These are phyloP conservation scores for Eptesicus fuscus DNA, from an alignment of 2,113 vertebrate genomes.

Conservation along the genomic window DNA sequence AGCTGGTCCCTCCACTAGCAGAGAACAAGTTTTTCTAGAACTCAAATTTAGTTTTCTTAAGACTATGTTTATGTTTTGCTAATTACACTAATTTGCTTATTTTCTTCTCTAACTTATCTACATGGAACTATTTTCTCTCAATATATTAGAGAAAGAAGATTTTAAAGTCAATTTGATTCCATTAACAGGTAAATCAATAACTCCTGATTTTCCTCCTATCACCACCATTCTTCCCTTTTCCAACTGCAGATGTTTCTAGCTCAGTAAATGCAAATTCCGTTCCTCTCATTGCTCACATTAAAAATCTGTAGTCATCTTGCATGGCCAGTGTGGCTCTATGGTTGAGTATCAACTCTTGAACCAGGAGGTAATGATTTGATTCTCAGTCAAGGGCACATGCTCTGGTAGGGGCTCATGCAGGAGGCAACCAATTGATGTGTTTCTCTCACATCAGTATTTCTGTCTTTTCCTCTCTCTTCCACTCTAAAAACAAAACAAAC, in stretches of 20 bases:
- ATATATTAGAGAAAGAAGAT: not conserved
- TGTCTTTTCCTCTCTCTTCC: too few species aligned
- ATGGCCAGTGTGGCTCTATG: too few species aligned
- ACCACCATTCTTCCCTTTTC: not conserved
- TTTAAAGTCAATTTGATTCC: not conserved
- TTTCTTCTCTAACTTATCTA: not conserved
- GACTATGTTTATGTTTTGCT: not conserved
- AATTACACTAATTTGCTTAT: not conserved
- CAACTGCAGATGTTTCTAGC: not conserved
- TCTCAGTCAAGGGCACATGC: too few species aligned
- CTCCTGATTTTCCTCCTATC: not conserved
- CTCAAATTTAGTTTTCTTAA: not conserved
- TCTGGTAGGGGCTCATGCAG: too few species aligned
- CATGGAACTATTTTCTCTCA: not conserved
- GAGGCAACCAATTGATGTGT: too few species aligned
- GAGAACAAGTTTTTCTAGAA: not conserved
- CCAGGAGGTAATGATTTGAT: too few species aligned
- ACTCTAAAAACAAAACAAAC: too few species aligned
- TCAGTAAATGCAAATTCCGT: not conserved
- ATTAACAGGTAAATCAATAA: not conserved
- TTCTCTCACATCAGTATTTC: too few species aligned
- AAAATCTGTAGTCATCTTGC: not conserved
- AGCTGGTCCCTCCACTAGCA: not conserved
- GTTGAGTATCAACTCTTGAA: too few species aligned
- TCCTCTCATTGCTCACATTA: not conserved